A percentile compares a stretch with the other conserved stretches of the same genome.
Conservation (phyloP, 2,888 invertebrate species). For the Trissolcus japonicus region DNA sequence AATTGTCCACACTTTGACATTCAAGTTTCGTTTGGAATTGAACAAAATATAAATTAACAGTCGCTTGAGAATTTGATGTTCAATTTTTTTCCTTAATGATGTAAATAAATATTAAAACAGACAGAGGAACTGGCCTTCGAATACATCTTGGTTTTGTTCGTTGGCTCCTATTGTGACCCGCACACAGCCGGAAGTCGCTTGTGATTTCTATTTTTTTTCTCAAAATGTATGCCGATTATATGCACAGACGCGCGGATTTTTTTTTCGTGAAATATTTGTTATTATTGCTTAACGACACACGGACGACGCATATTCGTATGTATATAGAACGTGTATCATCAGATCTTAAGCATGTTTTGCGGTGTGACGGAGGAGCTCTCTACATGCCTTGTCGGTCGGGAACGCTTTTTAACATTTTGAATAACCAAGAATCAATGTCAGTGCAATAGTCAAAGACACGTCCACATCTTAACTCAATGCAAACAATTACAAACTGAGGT, state of each 20-base stretch:
- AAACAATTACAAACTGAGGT: conserved; percentile 2
- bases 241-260: conserved; percentile 46
- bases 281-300: conserved; percentile 46
- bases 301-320: conserved; percentile 38
- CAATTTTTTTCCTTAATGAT: not conserved
- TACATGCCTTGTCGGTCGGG: conserved; percentile 49
- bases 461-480: conserved; percentile 5
- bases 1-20: not conserved
- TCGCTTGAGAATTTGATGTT: too few species aligned
- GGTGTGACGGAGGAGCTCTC: conserved; percentile 40
- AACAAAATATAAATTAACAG: not conserved
- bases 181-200: conserved; percentile 32
- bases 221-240: conserved; percentile 3
- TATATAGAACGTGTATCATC: conserved; percentile 38
- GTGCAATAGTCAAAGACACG: conserved; percentile 44
- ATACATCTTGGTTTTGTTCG: conserved; percentile 50
- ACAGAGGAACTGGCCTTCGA: conserved; percentile 29
- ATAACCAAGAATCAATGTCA: conserved; percentile 34
- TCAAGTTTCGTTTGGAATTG: not conserved
- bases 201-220: conserved; percentile 12
- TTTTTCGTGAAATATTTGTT: conserved; percentile 46
- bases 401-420: conserved; percentile 30
- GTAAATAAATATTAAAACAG: not conserved
- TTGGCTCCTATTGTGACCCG: conserved; percentile 8
- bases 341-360: conserved; percentile 28